Percentiles rank a stretch among this genome's conserved stretches.
phyloP scores from a whole-genome alignment of 2,113 vertebrate genomes.

The Lepus timidus region DNA sequence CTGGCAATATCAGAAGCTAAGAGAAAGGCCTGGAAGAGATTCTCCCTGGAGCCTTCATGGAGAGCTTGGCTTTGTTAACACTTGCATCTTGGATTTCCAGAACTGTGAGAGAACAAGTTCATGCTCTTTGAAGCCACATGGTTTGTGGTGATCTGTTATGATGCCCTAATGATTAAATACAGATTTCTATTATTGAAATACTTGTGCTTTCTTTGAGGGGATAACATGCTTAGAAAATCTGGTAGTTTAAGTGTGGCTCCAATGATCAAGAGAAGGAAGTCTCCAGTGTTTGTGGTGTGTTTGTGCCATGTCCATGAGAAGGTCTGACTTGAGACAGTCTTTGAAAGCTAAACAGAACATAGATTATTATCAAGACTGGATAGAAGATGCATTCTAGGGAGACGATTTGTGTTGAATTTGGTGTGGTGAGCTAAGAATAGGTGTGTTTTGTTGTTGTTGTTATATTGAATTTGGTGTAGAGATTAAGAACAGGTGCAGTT shows the following conservation, averaged over 20 bases:
- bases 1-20: not conserved
- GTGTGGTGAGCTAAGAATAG: too few species aligned
- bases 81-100: not conserved
- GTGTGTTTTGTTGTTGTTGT: not conserved
- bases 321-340: not conserved
- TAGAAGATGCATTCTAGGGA: not conserved
- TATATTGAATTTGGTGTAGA: not conserved
- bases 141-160: not conserved
- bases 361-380: not conserved
- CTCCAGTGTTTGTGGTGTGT: too few species aligned
- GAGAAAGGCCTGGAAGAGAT: not conserved
- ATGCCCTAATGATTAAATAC: not conserved
- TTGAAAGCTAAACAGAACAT: not conserved
- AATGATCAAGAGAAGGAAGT: not conserved
- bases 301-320: not conserved
- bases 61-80: not conserved
- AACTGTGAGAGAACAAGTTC: not conserved
- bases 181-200: not conserved
- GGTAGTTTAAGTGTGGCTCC: not conserved
- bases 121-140: not conserved
- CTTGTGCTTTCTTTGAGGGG: not conserved
- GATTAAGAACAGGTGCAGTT: not conserved
- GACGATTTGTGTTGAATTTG: not conserved
- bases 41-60: not conserved
- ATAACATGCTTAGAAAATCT: not conserved